Percentiles rank a stretch among this genome's conserved stretches.
Conservation (phyloP, 2,797 vertebrate genomes). For the Enteromius viviparus region DNA sequence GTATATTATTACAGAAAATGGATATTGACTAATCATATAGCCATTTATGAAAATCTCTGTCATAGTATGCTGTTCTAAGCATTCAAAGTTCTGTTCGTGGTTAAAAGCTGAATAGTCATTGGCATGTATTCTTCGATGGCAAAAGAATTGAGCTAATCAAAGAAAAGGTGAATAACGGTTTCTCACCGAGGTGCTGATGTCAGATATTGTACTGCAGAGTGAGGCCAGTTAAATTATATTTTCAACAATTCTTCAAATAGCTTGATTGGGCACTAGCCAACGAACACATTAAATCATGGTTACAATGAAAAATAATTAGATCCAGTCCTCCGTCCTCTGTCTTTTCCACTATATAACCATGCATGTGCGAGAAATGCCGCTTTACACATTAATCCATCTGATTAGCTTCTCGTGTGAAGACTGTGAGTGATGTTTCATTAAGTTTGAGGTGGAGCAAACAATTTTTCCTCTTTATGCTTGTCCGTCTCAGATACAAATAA, state of each 20-base stretch:
- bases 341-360: constrained; percentile 63
- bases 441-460: constrained; percentile 45
- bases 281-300: constrained; percentile 69
- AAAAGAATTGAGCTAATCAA: constrained; percentile 38
- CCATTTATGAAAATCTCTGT: not conserved
- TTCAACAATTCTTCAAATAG: constrained; percentile 58
- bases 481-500: not conserved
- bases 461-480: constrained; percentile 6
- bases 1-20: not conserved
- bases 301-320: constrained; percentile 76
- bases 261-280: constrained; percentile 66
- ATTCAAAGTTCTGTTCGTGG: not conserved
- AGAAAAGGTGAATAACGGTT: constrained; percentile 17
- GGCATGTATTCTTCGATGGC: constrained; percentile 1
- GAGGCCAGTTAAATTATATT: constrained; percentile 58
- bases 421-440: constrained; percentile 66
- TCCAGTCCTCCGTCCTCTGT: constrained; percentile 39
- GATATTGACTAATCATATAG: not conserved
- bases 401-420: constrained; percentile 67
- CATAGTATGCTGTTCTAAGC: not conserved
- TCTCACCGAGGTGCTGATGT: constrained; percentile 7
- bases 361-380: constrained; percentile 63
- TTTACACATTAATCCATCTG: constrained; percentile 74
- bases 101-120: constrained; percentile 4
- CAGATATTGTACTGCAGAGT: constrained; percentile 14